Conservation (phyloP, 2,113 vertebrate genomes). For the Condylura cristata region DNA sequence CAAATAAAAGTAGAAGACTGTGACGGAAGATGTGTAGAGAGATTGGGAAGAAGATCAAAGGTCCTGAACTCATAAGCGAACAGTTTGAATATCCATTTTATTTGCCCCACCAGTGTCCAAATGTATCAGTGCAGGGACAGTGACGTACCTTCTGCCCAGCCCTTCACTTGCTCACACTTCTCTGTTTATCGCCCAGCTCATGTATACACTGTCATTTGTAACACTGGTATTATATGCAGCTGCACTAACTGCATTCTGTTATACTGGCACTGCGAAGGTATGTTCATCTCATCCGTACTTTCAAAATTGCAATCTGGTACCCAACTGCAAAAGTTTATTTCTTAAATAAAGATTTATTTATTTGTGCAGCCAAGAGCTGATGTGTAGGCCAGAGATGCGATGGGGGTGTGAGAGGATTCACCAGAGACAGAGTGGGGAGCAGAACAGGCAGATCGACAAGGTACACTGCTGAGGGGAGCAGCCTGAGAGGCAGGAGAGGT, state of each 20-base stretch:
- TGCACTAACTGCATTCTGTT: neutral
- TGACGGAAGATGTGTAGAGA: neutral
- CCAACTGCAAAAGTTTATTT: neutral
- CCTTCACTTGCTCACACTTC: neutral
- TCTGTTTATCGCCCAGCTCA: neutral
- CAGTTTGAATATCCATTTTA: neutral
- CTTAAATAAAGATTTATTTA: too few relatives aligned
- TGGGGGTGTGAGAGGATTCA: too few relatives aligned
- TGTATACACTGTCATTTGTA: neutral
- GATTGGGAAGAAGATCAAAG: neutral
- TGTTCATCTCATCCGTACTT: neutral
- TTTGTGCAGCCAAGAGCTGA: too few relatives aligned
- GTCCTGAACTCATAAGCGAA: neutral
- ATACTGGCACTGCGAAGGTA: neutral
- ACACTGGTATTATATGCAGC: neutral
- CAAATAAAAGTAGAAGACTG: neutral
- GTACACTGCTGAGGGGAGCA: too few relatives aligned
- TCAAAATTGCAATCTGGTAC: neutral
- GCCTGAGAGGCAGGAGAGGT: too few relatives aligned
- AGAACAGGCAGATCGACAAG: too few relatives aligned
- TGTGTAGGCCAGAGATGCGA: too few relatives aligned
- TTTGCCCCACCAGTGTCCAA: neutral
- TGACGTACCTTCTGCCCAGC: neutral
- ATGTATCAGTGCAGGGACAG: neutral
- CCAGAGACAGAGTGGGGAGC: too few relatives aligned